A percentile compares a stretch with the other conserved stretches of the same genome.
phyloP scores from a whole-genome alignment of 2,888 invertebrate species.

The Aphidoletes aphidimyza region DNA sequence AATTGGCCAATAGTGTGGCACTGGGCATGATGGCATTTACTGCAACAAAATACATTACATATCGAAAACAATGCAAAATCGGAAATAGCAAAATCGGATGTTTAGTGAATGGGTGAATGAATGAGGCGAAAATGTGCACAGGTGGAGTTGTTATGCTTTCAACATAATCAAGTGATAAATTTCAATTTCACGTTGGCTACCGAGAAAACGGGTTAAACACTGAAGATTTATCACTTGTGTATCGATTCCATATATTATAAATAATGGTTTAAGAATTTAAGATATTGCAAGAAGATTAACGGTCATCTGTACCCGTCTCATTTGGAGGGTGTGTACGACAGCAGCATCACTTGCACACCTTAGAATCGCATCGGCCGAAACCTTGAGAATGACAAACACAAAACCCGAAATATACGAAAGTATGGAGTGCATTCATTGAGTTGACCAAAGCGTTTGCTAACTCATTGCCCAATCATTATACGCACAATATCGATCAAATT shows the following conservation, averaged over 20 bases:
- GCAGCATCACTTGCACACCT: too few relatives aligned
- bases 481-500: slow-evolving; percentile 43
- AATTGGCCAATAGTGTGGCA: too few relatives aligned
- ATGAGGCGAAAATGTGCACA: neutral
- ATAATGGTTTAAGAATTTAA: slow-evolving; percentile 46
- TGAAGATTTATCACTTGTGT: slow-evolving; percentile 45
- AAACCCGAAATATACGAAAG: neutral
- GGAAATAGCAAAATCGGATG: neutral
- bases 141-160: slow-evolving; percentile 24
- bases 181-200: neutral
- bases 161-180: slow-evolving; percentile 45
- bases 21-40: neutral
- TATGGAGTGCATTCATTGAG: too few relatives aligned
- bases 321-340: too few relatives aligned
- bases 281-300: slow-evolving; percentile 49
- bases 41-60: too few relatives aligned
- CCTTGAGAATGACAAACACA: neutral
- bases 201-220: slow-evolving; percentile 36
- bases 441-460: neutral
- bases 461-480: neutral
- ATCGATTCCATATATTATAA: slow-evolving; percentile 45
- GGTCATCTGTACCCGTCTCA: neutral
- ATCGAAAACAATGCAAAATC: neutral
- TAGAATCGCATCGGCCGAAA: too few relatives aligned
- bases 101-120: neutral